phyloP scores from a whole-genome alignment of 35 echinoderm and acorn worm genomes.

The Anneissia japonica region DNA sequence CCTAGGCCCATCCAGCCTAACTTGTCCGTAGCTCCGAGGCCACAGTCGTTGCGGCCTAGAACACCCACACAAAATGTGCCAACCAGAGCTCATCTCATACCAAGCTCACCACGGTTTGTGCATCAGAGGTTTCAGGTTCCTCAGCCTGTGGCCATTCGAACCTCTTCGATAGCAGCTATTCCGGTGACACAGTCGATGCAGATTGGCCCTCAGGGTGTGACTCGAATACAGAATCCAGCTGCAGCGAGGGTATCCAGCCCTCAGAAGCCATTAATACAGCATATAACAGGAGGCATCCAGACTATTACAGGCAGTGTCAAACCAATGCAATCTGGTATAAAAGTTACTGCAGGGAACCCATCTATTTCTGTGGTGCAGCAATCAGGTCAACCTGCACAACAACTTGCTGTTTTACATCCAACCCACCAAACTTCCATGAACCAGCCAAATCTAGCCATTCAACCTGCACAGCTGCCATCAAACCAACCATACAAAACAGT shows the following conservation, averaged over 20 bases:
- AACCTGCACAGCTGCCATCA: neutral
- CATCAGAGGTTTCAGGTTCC: constrained; percentile 6
- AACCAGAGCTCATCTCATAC: neutral
- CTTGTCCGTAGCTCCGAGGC: neutral
- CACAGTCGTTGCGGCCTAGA: neutral
- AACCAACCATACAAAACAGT: neutral
- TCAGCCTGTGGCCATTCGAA: neutral
- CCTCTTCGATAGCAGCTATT: neutral
- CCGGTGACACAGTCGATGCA: neutral
- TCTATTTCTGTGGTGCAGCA: neutral
- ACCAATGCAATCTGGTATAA: neutral
- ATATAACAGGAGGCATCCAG: neutral
- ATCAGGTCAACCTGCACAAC: neutral
- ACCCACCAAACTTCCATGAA: neutral
- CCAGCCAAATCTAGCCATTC: neutral
- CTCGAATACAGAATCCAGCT: neutral
- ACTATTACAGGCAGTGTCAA: neutral
- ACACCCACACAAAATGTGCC: neutral
- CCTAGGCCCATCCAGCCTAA: neutral
- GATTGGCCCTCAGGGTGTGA: neutral
- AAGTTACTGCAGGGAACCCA: neutral
- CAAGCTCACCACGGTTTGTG: neutral
- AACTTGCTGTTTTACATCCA: neutral
- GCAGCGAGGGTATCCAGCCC: neutral
- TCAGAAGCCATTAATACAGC: neutral